phyloP scores from a whole-genome alignment of 2,797 vertebrate species.

The Zenarchopterus dispar region DNA sequence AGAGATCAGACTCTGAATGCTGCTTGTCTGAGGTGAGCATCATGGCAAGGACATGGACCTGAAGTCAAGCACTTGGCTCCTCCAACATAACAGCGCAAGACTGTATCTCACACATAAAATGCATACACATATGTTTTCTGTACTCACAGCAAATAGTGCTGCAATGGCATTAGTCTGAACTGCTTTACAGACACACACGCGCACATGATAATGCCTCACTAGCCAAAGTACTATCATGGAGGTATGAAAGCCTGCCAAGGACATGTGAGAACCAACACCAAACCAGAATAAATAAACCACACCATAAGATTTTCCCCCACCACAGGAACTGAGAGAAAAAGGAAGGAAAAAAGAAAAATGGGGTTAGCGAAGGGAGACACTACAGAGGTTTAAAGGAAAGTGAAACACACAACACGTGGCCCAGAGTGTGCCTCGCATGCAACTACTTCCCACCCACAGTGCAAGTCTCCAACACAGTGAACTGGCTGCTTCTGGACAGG shows the following conservation, averaged over 20 bases:
- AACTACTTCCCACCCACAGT: conserved; percentile 74
- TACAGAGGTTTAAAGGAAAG: conserved; percentile 64
- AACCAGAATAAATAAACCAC: conserved; percentile 81
- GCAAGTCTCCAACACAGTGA: conserved; percentile 52
- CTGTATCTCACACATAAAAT: conserved; percentile 23
- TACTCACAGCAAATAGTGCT: conserved; percentile 19
- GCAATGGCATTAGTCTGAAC: conserved; percentile 37
- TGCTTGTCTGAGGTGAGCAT: conserved; percentile 27
- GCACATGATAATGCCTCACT: conserved; percentile 62
- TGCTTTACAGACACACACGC: conserved; percentile 32
- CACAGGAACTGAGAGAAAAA: conserved; percentile 52
- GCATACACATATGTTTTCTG: conserved; percentile 20
- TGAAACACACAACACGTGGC: conserved; percentile 71
- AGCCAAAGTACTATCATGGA: conserved; percentile 74
- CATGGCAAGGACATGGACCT: conserved; percentile 48
- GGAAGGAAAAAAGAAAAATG: conserved; percentile 52
- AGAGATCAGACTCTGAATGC: conserved; percentile 59
- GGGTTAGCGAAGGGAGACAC: conserved; percentile 56
- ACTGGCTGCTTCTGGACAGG: conserved; percentile 32
- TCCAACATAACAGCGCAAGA: conserved; percentile 52
- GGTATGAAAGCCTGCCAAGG: conserved; percentile 72
- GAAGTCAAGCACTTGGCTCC: conserved; percentile 35
- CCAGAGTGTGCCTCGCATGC: conserved; percentile 73
- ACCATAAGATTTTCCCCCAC: conserved; percentile 74
- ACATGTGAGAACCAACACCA: conserved; percentile 77